Conservation (phyloP, 2,797 vertebrate genomes). For the Gallinago nigripennis region DNA sequence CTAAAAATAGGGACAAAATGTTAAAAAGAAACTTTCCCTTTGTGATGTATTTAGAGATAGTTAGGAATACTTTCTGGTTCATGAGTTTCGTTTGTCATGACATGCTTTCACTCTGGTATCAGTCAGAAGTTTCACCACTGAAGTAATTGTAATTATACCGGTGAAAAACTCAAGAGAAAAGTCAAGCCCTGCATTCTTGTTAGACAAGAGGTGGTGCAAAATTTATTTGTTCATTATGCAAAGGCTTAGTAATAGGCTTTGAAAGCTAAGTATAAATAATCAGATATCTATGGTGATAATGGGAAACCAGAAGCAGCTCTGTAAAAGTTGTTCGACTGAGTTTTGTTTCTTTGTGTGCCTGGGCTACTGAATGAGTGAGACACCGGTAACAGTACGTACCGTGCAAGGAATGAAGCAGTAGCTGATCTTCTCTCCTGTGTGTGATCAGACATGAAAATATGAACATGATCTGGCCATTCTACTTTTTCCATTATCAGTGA, state of each 20-base stretch:
- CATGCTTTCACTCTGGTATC: background rate
- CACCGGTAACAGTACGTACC: accelerated
- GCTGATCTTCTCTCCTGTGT: background rate
- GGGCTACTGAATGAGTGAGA: background rate
- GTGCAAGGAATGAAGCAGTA: background rate
- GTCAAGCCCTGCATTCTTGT: background rate
- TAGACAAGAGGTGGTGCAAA: background rate
- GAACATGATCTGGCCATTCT: background rate
- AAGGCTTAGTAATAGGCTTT: background rate
- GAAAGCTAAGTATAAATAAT: background rate
- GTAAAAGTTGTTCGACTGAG: background rate
- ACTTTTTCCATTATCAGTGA: background rate
- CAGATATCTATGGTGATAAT: background rate
- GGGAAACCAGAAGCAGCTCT: background rate
- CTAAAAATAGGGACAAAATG: background rate
- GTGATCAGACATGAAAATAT: background rate
- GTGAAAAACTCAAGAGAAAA: background rate
- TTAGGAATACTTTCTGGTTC: background rate
- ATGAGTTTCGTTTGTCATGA: background rate
- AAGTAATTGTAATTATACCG: background rate
- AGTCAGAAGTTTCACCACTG: background rate
- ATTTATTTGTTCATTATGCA: background rate
- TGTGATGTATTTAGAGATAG: background rate
- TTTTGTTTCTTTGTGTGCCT: background rate
- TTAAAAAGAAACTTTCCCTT: background rate